Evolutionary conservation across 2,797 vertebrate species (phyloP), one percentile per base, ranked within the genome.

Genomic region (Oreortyx pictus): DNA sequence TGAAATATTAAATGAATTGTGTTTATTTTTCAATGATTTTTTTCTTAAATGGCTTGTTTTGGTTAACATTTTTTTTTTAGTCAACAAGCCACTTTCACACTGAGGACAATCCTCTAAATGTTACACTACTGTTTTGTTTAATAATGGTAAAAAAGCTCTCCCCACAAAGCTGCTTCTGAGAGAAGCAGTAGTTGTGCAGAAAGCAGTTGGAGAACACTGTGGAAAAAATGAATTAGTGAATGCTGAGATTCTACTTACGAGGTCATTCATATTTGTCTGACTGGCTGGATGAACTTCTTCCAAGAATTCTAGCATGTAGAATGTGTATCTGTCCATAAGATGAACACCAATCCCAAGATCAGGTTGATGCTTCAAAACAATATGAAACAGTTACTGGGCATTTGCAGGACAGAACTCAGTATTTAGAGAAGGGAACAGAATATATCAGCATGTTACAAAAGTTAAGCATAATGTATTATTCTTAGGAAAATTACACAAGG

Each of bases 321-420:
- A 99, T 1, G 99, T 99, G 95, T 99, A 99, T 88, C 99, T 98
- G 95, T 99, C 99, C 99, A 99, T 99, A 93, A 99, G 97, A 91
- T 99, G 99, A 57, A 99, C 99, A 3, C 99, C 99, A 49, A 99
- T 99, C 46, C 98, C 99, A 95, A 99, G 97, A 97, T 99, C 99
- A 27, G 99, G 99, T 31, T 99, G 99, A 95, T 99, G 99, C 99
- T 99, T 87, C 89, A 95, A 88, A 94, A 89, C 14, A 79, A 89
- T 35, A 82, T 23, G 82, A 4, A 84, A 27, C 11, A 82, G 18
- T 94, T 90, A 95, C 0, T 37, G 25, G 25, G 35, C 66, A 64
- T 47, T 67, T 54, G 31, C 59, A 71, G 44, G 25, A 61, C 35
- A 90, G 22, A 86, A 56, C 2, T 50, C 57, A 11, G 8, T 17